Evolutionary conservation across 1,140 invertebrate genomes (phyloP), one percentile per base, ranked within the genome.

Genomic region (Tetragnatha versicolor): DNA sequence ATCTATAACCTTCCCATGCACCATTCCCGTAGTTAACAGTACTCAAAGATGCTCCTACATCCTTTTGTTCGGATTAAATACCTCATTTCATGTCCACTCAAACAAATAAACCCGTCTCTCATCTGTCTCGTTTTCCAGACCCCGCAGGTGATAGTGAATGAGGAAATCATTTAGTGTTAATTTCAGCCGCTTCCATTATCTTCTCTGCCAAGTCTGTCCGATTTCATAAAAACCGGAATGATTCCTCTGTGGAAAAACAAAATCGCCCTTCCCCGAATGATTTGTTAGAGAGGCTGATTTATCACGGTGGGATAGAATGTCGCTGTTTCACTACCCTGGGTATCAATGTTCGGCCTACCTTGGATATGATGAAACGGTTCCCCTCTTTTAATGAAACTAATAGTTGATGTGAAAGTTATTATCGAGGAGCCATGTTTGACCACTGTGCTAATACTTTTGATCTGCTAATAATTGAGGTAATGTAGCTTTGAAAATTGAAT

Each of bases 151-250:
- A 31, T 29, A 37, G 25, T 33, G 4, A 39, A 33, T 29, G 17
- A 60, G 22, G 33, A 73, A 73, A 60, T 60, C 69, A 73, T 60
- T 60, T 60, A 73, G 39, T 33, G 53, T 25, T 73, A 73, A 73
- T 73, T 73, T 73, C 27, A 35, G 2, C 27, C 39, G 27, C 39
- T 73, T 73, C 53, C 69, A 60, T 60, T 73, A 60, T 31, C 5
- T 3, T 14, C n/a, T 37, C 17, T 53, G 14, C 17, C 9, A 27
- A 73, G 33, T 53, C 68, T 70, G 49, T 17, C 68, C 53, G 7
- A 27, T 17, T 7, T 53, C 45, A 70, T 70, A 70, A 70, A 69
- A 63, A 70, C 12, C 20, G 31, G 49, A 42, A 73, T 45, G 53
- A 60, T 3, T 60, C 39, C 51, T 17, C 22, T 20, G 20, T 29